Base-by-base conservation (phyloP, 2,888 invertebrate species). In the Heliconius cydno region DNA sequence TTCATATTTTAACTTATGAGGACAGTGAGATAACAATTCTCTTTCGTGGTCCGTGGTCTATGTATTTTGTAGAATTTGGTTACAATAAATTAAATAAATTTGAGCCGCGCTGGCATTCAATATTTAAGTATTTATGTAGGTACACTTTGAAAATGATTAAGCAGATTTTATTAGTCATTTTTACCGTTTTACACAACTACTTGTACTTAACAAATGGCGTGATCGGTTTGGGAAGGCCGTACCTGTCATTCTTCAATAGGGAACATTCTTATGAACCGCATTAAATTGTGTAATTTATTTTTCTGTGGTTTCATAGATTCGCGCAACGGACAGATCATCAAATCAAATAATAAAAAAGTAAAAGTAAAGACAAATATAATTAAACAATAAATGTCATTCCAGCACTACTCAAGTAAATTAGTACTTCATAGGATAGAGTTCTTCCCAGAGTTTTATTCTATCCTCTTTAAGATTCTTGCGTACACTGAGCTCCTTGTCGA, bases 391-490 rank as follows among this genome's bases (percentile, higher is more conserved):
- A 57, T 9, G 19, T 52, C 6, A 52, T 6, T 52, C 46, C 46
- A 52, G 6, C 46, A 19, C 46, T 9, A 38, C 38, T 25, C 19
- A 3, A 52, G 3, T 77, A 46, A 68, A 63, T 84, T 68, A 88
- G 79, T 90, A 91, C n/a, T 85, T 60, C 57, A 90, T 87, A 0
- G 91, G 92, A 68, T 91, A 92, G 3, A 92, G 83, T 15, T 90
- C 86, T 7, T 92, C 92, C 92, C 92, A 93, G 0, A 91, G 65
- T 5, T 83, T 72, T 79, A 89, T 88, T 12, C 89, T 81, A 5
- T 89, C 86, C 82, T 92, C 91, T 34, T 85, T 85, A 52, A 92
- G 82, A 77, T 91, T 89, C 66, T 85, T 80, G 1, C 82, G 82
- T 1, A 91, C 84, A 0, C 86, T 77, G 74, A 90, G 84, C 57